phyloP scores from a whole-genome alignment of 2,797 vertebrate genomes.

The Dallia pectoralis region DNA sequence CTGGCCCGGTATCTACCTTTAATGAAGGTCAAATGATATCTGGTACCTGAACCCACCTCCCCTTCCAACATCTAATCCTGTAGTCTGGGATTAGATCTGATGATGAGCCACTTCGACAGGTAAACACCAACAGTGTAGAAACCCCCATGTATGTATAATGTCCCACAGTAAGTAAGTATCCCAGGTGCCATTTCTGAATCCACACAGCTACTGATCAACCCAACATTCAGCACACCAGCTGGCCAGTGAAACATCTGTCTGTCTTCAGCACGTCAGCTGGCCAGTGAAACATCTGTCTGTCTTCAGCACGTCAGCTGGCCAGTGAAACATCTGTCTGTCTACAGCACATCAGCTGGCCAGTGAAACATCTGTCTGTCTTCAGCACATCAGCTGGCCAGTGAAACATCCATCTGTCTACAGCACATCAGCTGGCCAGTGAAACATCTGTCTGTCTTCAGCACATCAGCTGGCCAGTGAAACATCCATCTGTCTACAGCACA shows the following conservation, averaged over 20 bases:
- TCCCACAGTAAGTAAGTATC: conserved; percentile 2
- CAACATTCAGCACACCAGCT: background rate
- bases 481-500: no score
- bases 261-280: no score
- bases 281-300: no score
- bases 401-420: background rate
- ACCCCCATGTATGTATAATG: background rate
- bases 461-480: no score
- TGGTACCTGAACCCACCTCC: conserved; percentile 2
- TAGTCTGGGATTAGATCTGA: background rate
- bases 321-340: background rate
- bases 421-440: no score
- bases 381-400: background rate
- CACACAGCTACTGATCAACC: background rate
- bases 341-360: no score
- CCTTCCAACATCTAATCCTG: background rate
- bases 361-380: no score
- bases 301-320: background rate
- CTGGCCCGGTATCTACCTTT: background rate
- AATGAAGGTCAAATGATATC: background rate
- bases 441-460: no score
- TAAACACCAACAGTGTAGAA: background rate
- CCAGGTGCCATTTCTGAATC: background rate
- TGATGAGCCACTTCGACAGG: conserved; percentile 3
- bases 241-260: no score